Percentiles rank a stretch among this genome's conserved stretches.
Evolutionary conservation across 2,888 invertebrate genomes (phyloP).

Genomic region (Chymomyza caudatula): DNA sequence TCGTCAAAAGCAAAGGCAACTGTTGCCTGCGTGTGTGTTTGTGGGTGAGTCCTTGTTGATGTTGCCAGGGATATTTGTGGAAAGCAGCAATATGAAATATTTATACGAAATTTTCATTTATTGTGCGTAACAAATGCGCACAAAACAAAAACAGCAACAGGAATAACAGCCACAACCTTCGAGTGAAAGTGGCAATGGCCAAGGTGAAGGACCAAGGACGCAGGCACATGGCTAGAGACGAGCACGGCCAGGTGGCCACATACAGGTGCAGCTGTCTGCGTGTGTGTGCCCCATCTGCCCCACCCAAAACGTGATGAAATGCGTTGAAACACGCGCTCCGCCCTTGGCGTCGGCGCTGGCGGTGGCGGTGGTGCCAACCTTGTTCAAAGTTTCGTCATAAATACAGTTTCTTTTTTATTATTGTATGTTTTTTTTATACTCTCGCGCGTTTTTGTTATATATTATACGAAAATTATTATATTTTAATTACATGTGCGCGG

Average conservation of each 20-base stretch:
- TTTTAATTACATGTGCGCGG: slow-evolving; percentile 70
- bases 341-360: background rate
- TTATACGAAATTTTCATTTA: slow-evolving; percentile 72
- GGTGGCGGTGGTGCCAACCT: slow-evolving; percentile 3
- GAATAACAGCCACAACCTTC: background rate
- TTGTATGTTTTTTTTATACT: background rate
- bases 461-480: slow-evolving; percentile 64
- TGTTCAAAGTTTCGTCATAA: slow-evolving; percentile 62
- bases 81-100: slow-evolving; percentile 60
- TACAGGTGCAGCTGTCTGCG: background rate
- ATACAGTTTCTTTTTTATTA: slow-evolving; percentile 29
- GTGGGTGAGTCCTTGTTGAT: slow-evolving; percentile 14
- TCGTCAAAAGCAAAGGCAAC: slow-evolving; percentile 21
- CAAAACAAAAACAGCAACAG: slow-evolving; percentile 39
- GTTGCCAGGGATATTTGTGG: slow-evolving; percentile 25
- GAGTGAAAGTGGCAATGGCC: background rate
- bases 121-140: slow-evolving; percentile 70
- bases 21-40: slow-evolving; percentile 5
- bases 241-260: background rate
- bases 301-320: background rate
- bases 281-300: slow-evolving; percentile 37
- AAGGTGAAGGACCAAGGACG: background rate
- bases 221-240: background rate
- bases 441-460: slow-evolving; percentile 15
- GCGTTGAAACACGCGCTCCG: background rate